Evolutionary conservation across 2,888 invertebrate genomes (phyloP), one percentile per base, ranked within the genome.

Genomic region (Glyphotaelius pellucidus): DNA sequence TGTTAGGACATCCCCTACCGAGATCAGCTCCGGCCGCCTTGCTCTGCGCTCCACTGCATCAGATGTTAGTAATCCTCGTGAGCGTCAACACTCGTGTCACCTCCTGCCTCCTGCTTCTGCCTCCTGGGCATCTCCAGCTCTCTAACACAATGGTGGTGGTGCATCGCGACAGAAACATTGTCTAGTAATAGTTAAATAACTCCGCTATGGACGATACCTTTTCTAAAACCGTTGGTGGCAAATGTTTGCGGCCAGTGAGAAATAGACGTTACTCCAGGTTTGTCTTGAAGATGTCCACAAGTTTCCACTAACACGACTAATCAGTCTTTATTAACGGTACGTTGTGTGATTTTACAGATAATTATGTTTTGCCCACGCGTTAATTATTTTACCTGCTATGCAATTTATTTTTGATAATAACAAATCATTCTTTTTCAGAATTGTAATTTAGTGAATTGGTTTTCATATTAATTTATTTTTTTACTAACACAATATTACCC

Each of bases 201-300:
- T 47, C 38, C 89, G 79, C 88, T 94, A 95, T 95, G 95, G 95
- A 95, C 93, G 94, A 94, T 94, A 94, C 94, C 93, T 94, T 95
- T 93, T 94, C 94, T 92, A 96, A 96, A 94, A 95, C 95, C 93
- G 96, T 95, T 93, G 94, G 94, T 94, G 96, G 95, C 94, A 96
- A 96, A 95, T 95, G 96, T 93, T 95, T 96, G 94, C 96, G 97
- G 94, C 97, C 97, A 91, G 96, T 97, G 94, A 96, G 97, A 94
- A 97, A 97, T 96, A 97, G 97, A 94, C 96, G 97, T 94, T 97
- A 97, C 95, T 97, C 97, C 96, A 97, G 97, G 97, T 97, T 95
- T 95, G 97, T 94, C 93, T 92, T 38, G 30, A 89, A 47, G 80
- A 38, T 87, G 38, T 86, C 52, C 67, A 52, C 30, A 87, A 67